These are phyloP conservation scores for Drosophila lacicola DNA, from an alignment of 2,888 invertebrate genomes.

Conservation along the genomic window DNA sequence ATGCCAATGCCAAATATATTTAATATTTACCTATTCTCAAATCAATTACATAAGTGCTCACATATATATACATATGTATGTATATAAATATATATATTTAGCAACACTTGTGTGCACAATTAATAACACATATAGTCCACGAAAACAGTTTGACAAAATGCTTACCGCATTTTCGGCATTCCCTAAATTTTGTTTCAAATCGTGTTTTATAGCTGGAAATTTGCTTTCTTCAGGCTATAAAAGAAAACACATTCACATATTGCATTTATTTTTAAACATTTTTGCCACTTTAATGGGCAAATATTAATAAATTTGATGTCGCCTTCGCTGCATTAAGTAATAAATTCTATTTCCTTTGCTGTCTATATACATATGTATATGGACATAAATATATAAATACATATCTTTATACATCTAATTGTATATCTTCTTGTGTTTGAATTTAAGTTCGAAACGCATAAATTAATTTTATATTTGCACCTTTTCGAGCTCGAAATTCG, in stretches of 20 bases:
- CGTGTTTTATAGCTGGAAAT: conserved; percentile 50
- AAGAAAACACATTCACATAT: conserved; percentile 40
- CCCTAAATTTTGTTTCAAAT: conserved; percentile 48
- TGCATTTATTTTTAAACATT: conserved; percentile 68
- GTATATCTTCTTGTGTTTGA: conserved; percentile 26
- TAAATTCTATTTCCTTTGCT: conserved; percentile 69
- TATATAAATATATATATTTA: not conserved
- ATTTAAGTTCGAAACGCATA: conserved; percentile 44
- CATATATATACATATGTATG: not conserved
- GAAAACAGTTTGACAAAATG: conserved; percentile 53
- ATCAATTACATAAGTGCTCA: conserved; percentile 56
- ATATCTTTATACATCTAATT: not conserved
- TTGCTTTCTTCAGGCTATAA: conserved; percentile 47
- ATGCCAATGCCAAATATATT: conserved; percentile 44
- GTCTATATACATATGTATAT: conserved; percentile 19
- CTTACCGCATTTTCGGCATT: conserved; percentile 64
- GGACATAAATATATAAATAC: conserved; percentile 1
- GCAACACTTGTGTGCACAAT: conserved; percentile 30
- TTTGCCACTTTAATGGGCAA: conserved; percentile 57
- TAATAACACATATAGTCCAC: conserved; percentile 34
- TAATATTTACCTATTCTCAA: conserved; percentile 38
- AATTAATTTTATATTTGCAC: conserved; percentile 61
- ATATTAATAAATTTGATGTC: conserved; percentile 77
- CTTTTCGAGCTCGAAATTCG: conserved; percentile 73
- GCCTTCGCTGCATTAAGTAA: conserved; percentile 67